Conservation (phyloP, 2,113 vertebrate genomes). For the Prinia subflava region DNA sequence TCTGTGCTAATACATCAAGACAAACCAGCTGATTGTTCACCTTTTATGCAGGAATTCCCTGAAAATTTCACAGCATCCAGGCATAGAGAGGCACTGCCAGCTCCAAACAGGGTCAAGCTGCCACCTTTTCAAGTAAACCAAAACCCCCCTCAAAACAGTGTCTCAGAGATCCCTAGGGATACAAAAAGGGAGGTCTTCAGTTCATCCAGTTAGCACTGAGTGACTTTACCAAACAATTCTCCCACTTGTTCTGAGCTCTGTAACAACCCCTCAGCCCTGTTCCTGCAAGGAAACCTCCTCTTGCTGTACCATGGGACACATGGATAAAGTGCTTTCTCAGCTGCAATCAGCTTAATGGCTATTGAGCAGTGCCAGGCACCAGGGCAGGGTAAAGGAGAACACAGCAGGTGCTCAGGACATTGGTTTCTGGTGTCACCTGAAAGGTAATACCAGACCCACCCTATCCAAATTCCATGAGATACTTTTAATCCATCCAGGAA, state of each 20-base stretch:
- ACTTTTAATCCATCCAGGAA: neutral
- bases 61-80: neutral
- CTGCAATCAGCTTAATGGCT: neutral
- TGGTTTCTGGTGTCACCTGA: neutral
- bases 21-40: neutral
- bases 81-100: neutral
- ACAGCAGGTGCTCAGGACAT: neutral
- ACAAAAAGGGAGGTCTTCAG: neutral
- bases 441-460: neutral
- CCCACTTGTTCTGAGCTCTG: neutral
- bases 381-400: neutral
- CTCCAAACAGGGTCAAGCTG: neutral
- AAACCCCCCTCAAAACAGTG: no score
- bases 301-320: fast-evolving
- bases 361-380: neutral
- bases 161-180: neutral
- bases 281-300: neutral
- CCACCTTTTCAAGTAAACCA: neutral
- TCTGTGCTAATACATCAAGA: neutral
- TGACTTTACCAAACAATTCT: neutral
- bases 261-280: neutral
- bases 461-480: neutral
- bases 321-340: neutral
- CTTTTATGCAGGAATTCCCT: neutral
- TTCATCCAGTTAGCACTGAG: neutral